These are phyloP conservation scores for Uropetala carovei DNA, from an alignment of 2,888 invertebrate genomes.

Conservation along the genomic window DNA sequence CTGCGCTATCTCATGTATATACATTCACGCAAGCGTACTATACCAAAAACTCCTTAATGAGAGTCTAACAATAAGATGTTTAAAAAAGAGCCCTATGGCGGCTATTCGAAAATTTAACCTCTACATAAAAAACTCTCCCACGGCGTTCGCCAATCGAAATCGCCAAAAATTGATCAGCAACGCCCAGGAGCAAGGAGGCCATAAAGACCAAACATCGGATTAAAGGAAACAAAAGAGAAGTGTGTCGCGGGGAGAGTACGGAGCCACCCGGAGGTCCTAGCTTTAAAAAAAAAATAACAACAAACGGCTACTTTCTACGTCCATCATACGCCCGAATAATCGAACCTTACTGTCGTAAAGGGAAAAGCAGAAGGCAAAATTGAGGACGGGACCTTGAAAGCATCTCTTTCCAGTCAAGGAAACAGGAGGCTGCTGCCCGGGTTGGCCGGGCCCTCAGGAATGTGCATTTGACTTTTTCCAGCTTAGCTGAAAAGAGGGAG, in stretches of 20 bases:
- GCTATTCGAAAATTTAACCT: too few relatives aligned
- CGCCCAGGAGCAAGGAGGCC: too few relatives aligned
- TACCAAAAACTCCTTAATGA: too few relatives aligned
- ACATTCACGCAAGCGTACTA: too few relatives aligned
- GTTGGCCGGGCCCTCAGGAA: neutral
- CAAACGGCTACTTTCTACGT: conserved; percentile 41
- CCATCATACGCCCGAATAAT: conserved; percentile 53
- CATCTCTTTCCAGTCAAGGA: neutral
- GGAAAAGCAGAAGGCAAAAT: conserved; percentile 41
- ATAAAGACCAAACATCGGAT: neutral
- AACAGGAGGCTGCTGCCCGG: neutral
- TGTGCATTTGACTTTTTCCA: neutral
- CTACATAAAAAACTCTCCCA: too few relatives aligned
- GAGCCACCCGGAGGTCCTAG: neutral
- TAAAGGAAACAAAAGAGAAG: neutral
- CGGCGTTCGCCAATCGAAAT: too few relatives aligned
- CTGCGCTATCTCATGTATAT: too few relatives aligned
- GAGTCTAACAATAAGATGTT: too few relatives aligned
- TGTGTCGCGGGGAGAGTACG: neutral
- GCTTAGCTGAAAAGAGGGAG: neutral
- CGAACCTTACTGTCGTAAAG: conserved; percentile 27
- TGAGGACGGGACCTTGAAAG: conserved; percentile 57
- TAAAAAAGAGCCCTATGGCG: too few relatives aligned
- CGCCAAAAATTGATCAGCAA: too few relatives aligned
- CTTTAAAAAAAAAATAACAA: neutral